Base-by-base conservation (phyloP, 2,888 invertebrate species). In the Magallana nippona region DNA sequence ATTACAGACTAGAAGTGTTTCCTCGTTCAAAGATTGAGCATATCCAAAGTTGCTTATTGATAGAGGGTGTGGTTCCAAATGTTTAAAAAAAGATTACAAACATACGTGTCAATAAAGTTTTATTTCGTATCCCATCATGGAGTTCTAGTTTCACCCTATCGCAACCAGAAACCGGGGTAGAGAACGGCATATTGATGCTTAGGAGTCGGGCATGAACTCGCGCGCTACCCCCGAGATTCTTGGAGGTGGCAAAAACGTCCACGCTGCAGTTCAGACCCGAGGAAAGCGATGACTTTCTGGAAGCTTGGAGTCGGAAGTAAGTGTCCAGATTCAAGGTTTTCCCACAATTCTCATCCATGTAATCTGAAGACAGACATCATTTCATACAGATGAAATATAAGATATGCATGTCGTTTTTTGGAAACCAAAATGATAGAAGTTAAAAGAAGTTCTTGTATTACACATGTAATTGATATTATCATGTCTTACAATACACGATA, bases 261-360 rank as follows among this genome's bases (percentile, higher is more conserved):
- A 71, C 71, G 8, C 27, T 71, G 22, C 71, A 71, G 71, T 71
- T 71, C 71, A 71, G 13, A 15, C 27, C 15, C 2, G 71, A 71
- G 13, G 15, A 32, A 22, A 71, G 71, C 15, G 11, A 27, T 22
- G 71, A 27, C 71, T 27, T 71, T 15, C 71, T 15, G 15, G 71
- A 27, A 11, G 71, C 71, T 32, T 71, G 71, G 32, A 71, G 71
- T 71, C 71, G 71, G 71, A 71, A 71, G 32, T 27, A 71, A 13
- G 71, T 71, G 13, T 71, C 71, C 27, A 71, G 15, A 27, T 71
- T 11, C 15, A 71, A 32, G 13, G 71, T 71, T 13, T 27, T 27
- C 2, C 27, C 71, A 32, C 71, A 71, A 13, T 71, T 71, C 32
- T 71, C 71, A 27, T 71, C 71, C 22, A 71, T 22, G 32, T 71